Base-by-base conservation (phyloP, 2,888 invertebrate genomes). In the Drosophila lacicola region DNA sequence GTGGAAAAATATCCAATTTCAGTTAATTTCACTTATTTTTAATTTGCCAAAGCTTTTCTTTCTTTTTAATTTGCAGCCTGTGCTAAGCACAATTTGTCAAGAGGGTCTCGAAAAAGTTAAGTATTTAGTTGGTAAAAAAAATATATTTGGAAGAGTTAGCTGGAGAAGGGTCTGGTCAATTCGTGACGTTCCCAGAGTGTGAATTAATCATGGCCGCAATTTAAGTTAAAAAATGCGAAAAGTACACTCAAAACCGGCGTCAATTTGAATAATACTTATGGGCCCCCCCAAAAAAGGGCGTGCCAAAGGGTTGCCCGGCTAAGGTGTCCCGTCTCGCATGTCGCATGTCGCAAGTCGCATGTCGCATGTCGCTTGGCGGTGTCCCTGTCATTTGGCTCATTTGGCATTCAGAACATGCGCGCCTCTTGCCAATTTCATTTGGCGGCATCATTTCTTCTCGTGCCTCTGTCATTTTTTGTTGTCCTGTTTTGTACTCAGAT, bases 321-420 rank as follows among this genome's bases (percentile, higher is more conserved):
- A 68, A 60, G 71, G 54, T 60, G 41, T 55, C 29, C 64, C 46
- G 29, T 45, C 55, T 21, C 11, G 25, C 11, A 4, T 44, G 42
- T 37, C 51, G 36, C 10, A 25, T 44, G 14, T 58, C 57, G 62
- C 34, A 25, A 6, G 44, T 54, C 36, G 14, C 17, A 33, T 25
- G 19, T 17, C 21, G 1, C 8, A 36, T 33, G 36, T 37, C 47
- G 47, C 39, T 41, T 41, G 57, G 36, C 53, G 65, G 75, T 76
- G 84, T 88, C 80, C 74, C 68, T 88, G 89, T 88, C 89, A 90
- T 81, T 29, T 29, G 62, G 70, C 76, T 87, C 90, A 87, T 87
- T 87, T 87, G 63, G 75, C 77, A 87, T 87, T 77, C 87, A 87
- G 60, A 70, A 58, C 87, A 87, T 74, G 89, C 85, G 68, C 74